Percentiles rank a stretch among this genome's conserved stretches.
Evolutionary conservation across 30 jellyfish, hydroid and myxozoan genomes (phyloP).

Genomic region (Sanderia malayensis): DNA sequence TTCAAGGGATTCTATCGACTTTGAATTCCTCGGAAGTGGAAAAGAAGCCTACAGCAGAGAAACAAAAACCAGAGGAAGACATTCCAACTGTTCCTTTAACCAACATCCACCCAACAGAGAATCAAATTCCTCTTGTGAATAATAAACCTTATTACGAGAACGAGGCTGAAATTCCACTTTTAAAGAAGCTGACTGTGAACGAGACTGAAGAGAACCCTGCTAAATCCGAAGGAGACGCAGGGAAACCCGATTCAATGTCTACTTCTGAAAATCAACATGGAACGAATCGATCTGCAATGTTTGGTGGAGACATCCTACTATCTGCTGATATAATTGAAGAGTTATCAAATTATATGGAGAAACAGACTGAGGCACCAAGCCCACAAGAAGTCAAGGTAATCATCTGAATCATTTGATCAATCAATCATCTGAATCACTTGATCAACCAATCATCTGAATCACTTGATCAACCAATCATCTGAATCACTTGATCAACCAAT

Average conservation of each 20-base stretch:
- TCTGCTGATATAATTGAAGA: conserved; percentile 86
- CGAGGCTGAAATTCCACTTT: conserved; percentile 26
- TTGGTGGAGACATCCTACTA: conserved; percentile 91
- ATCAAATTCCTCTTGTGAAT: conserved; percentile 11
- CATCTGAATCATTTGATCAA: too few species aligned
- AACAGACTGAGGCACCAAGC: conserved; percentile 65
- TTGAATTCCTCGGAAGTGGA: conserved; percentile 5
- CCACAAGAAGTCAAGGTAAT: conserved; percentile 91
- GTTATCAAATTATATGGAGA: conserved; percentile 51
- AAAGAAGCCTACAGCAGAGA: too few species aligned
- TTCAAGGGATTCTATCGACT: conserved; percentile 1
- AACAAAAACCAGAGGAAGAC: conserved; percentile 39
- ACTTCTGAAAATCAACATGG: conserved; percentile 76
- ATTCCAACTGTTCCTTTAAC: conserved; percentile 31
- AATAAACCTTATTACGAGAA: conserved; percentile 7
- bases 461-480: too few species aligned
- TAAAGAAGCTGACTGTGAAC: conserved; percentile 48
- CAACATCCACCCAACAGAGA: conserved; percentile 31
- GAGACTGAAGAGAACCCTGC: conserved; percentile 70
- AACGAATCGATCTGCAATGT: conserved; percentile 81
- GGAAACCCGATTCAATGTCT: conserved; percentile 52
- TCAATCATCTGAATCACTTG: too few species aligned
- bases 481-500: too few species aligned
- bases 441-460: too few species aligned
- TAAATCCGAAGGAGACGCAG: conserved; percentile 35